Percentiles rank a stretch among this genome's conserved stretches.
Evolutionary conservation across 2,888 invertebrate species (phyloP).

Genomic region (Microctonus aethiopoides): DNA sequence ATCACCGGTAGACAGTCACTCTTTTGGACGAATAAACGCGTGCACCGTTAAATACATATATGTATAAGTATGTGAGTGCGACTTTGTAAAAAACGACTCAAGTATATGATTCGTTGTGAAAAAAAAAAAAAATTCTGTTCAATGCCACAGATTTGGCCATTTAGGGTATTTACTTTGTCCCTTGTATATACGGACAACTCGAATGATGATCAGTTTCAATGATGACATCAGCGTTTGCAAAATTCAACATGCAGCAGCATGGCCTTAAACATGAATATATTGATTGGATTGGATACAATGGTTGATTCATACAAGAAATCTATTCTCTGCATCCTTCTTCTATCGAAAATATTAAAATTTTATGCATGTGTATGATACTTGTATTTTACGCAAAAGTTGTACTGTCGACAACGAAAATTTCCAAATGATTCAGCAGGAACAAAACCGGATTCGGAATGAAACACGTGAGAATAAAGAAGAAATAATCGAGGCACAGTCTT

Average conservation of each 20-base stretch:
- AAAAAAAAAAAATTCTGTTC: no score
- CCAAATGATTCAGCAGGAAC: not conserved
- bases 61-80: not conserved
- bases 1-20: not conserved
- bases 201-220: not conserved
- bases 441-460: not conserved
- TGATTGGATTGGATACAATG: not conserved
- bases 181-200: slow-evolving; percentile 8
- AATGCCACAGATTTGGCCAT: not conserved
- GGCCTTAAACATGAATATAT: not conserved
- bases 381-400: not conserved
- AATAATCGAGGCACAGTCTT: not conserved
- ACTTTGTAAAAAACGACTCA: not conserved
- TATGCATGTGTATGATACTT: not conserved
- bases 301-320: not conserved
- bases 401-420: not conserved
- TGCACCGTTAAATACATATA: not conserved
- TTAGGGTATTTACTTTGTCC: slow-evolving; percentile 13
- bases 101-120: not conserved
- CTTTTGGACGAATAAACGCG: slow-evolving; percentile 7
- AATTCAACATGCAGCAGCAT: not conserved
- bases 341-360: not conserved
- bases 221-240: slow-evolving; percentile 18
- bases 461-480: not conserved
- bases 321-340: not conserved